Evolutionary conservation across 2,797 vertebrate species (phyloP), one percentile per base, ranked within the genome.

Genomic region (Characodon lateralis): DNA sequence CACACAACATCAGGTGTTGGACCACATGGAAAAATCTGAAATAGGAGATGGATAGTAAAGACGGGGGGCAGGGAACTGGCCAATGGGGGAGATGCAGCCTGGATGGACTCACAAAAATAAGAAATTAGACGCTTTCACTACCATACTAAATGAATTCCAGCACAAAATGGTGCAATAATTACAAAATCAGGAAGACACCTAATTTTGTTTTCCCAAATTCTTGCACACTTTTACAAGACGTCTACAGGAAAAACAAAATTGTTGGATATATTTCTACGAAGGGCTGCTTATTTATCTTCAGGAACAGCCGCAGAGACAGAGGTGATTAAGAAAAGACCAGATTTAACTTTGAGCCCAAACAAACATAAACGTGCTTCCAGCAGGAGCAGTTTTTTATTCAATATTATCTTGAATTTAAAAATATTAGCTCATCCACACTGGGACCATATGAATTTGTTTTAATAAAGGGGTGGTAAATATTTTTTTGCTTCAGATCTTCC

Each of bases 1-100:
- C 80, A 85, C 80, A 79, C 89, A 83, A 74, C 82, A 85, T 90
- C 82, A 94, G 91, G 93, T 95, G 93, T 90, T 84, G 89, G 88
- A 84, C 65, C 68, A 80, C 89, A 89, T 76, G 76, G 43, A 76
- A 82, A 78, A 82, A 75, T 39, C 73, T 90, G 92, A 89, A 94
- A 95, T 80, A 56, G 56, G 92, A 94, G 88, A 89, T 73, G 84
- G 76, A 75, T 41, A 66, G 56, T 73, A 24, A 76, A 76, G 13
- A 72, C 53, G n/a, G n/a, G 24, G 72, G 74, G 26, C 9, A 48
- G 72, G 61, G 59, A 61, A 61, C 77, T 71, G 78, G 68, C 66
- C 73, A 82, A 46, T 85, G 78, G 39, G 39, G 75, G 59, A 14
- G 43, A 63, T 83, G 76, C 85, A 92, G 83, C 87, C 89, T 90